Evolutionary conservation across 2,113 vertebrate species (phyloP), one percentile per base, ranked within the genome.

Genomic region (Mungos mungo): DNA sequence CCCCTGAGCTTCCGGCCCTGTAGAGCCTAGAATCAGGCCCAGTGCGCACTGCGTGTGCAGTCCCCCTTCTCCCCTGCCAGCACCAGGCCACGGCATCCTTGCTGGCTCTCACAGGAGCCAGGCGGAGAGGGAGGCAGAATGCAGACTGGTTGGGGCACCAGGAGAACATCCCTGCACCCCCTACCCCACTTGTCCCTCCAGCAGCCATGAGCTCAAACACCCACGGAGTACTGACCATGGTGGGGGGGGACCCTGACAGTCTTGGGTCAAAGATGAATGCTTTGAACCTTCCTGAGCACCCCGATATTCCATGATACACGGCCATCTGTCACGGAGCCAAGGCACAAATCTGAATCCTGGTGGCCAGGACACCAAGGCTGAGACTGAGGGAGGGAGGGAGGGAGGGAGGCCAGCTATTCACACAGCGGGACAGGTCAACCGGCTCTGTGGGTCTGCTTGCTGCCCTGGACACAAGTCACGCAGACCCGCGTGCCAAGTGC

Each of bases 221-320:
- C n/a, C 12, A 0, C 0, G 5, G 41, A 38, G 15, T 3, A 9
- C 5, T 2, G 11, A 68, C 16, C 10, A 5, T 8, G 19, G 57
- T 8, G 19, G 57, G 54, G 18, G 21, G 35, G 16, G 38, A 2
- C 50, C 10, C 0, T 6, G 31, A 15, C 19, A n/a, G 12, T 57
- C 25, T 33, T 68, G 25, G 63, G 35, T 52, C 81, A n/a, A 92
- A 8, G n/a, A n/a, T n/a, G 7, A 33, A 35, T 38, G 47, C 19
- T 65, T 1, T 52, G 27, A 33, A 19, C 14, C 9, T 60, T 86
- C 41, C 66, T 16, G 23, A 57, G 54, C 35, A 63, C 14, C 21
- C 33, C 16, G 15, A 69, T 33, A 38, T 88, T 18, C 68, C 57
- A 52, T 16, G 50, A 71, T 13, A 31, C 0, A 2, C 11, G 29